These are phyloP conservation scores for Myiotriccus ornatus DNA, from an alignment of 2,797 vertebrate genomes.

Conservation along the genomic window DNA sequence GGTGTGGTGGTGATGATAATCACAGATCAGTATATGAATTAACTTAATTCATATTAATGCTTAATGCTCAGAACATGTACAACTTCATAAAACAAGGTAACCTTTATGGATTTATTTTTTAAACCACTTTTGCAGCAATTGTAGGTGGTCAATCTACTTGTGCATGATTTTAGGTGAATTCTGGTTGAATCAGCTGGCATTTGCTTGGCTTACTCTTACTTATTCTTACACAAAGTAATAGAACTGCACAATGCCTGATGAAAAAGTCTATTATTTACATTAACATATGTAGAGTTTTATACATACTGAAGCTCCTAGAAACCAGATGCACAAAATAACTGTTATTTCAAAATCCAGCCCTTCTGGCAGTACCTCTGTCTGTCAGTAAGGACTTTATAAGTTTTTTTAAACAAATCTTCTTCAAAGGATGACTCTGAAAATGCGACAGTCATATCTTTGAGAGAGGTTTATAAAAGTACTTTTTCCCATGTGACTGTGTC, in stretches of 20 bases:
- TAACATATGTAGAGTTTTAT: not conserved
- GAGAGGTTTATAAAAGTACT: not conserved
- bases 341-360: not conserved
- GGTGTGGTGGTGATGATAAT: not conserved
- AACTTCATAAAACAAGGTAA: not conserved
- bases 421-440: not conserved
- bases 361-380: not conserved
- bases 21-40: not conserved
- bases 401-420: not conserved
- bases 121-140: not conserved
- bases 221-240: not conserved
- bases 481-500: not conserved
- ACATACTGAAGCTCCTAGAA: not conserved
- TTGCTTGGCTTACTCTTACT: not conserved
- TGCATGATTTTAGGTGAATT: not conserved
- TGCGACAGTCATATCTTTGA: not conserved
- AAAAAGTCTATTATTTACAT: not conserved
- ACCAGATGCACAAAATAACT: not conserved
- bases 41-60: no score
- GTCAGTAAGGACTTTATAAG: not conserved
- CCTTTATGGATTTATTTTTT: not conserved
- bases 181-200: not conserved
- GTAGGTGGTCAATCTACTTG: not conserved
- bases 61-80: not conserved
- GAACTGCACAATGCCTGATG: not conserved